phyloP scores from a whole-genome alignment of 2,113 vertebrate species.

The Myanophis thanlyinensis region DNA sequence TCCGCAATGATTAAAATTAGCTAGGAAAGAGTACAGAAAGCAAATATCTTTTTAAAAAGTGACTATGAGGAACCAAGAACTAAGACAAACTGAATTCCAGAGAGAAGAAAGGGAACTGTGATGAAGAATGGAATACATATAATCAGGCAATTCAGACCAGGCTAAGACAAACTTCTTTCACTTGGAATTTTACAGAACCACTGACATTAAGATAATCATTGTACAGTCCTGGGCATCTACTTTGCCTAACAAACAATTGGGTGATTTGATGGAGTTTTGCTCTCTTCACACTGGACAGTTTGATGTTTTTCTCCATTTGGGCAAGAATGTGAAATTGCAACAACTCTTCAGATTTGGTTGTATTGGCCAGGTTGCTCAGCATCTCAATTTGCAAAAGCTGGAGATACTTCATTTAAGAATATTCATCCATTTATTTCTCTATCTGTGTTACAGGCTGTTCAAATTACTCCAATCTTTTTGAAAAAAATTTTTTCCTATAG shows the following conservation, averaged over 20 bases:
- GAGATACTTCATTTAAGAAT: not conserved
- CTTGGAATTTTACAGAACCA: not conserved
- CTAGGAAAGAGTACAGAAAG: not conserved
- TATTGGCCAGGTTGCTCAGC: not conserved
- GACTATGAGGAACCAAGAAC: not conserved
- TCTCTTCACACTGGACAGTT: not conserved
- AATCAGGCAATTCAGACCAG: not conserved
- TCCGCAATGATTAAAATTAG: not conserved
- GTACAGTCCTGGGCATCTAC: not conserved
- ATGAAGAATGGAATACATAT: not conserved
- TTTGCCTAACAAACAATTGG: not conserved
- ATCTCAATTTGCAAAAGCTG: not conserved
- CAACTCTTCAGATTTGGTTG: not conserved
- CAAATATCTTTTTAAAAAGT: not conserved
- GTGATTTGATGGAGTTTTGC: not conserved
- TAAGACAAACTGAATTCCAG: not conserved
- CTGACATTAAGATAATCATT: not conserved
- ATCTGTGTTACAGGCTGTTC: not conserved
- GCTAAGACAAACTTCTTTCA: not conserved
- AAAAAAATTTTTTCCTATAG: not conserved
- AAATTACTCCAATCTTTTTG: not conserved
- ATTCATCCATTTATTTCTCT: not conserved
- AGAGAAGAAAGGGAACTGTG: not conserved
- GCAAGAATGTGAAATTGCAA: not conserved
- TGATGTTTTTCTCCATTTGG: not conserved